Conservation (phyloP, 1,140 invertebrate genomes). For the Drosophila parvula region DNA sequence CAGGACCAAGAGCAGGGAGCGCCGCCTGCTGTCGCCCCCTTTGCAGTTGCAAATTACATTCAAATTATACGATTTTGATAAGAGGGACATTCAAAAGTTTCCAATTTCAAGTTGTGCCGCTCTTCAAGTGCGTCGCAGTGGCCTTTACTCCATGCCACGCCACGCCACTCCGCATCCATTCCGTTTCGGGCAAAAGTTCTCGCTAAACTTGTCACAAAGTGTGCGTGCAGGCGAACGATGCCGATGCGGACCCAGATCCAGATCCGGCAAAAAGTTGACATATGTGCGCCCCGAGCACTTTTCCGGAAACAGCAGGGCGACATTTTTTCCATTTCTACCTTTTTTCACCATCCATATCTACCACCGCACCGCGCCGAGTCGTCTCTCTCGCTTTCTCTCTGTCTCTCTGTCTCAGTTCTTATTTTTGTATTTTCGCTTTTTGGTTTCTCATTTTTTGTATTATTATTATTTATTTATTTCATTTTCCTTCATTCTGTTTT, state of each 20-base stretch:
- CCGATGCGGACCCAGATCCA: conserved; percentile 20
- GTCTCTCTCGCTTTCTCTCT: too few species aligned
- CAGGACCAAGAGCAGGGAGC: conserved; percentile 18
- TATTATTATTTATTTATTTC: conserved; percentile 12
- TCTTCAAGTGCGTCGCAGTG: conserved; percentile 63
- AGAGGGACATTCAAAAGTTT: conserved; percentile 84
- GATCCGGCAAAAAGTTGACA: conserved; percentile 77
- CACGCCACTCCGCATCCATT: neutral
- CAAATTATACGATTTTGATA: conserved; percentile 84
- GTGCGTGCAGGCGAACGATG: conserved; percentile 43
- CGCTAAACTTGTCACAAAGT: conserved; percentile 66
- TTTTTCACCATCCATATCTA: conserved; percentile 8
- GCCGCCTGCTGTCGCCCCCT: conserved; percentile 62
- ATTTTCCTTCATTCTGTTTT: conserved; percentile 1
- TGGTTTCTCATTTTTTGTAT: conserved; percentile 12
- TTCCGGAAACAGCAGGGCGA: conserved; percentile 79
- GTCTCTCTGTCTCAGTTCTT: conserved; percentile 9
- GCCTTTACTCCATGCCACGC: neutral
- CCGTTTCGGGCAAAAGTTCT: conserved; percentile 54
- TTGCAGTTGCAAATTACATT: conserved; percentile 83
- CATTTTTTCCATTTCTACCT: conserved; percentile 65
- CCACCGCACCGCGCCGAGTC: neutral
- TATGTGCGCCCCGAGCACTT: conserved; percentile 83
- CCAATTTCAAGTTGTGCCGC: conserved; percentile 82
- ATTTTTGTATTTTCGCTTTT: conserved; percentile 16